Evolutionary conservation across 2,113 vertebrate genomes (phyloP).

Genomic region (Leptobrachium ailaonicum): DNA sequence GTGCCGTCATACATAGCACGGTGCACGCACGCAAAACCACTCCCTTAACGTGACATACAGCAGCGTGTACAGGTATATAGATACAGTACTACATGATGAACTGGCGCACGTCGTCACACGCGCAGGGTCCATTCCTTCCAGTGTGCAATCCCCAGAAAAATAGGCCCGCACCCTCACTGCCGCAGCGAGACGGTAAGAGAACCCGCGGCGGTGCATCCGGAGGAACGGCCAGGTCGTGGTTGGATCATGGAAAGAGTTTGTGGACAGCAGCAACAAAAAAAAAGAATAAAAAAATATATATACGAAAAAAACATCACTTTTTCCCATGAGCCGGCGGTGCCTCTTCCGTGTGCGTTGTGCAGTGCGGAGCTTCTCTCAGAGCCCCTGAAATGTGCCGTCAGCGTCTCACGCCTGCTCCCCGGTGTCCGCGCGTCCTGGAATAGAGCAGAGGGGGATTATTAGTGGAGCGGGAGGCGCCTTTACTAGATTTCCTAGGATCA

Average conservation of each 20-base stretch:
- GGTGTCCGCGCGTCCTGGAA: not conserved
- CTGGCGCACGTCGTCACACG: not conserved
- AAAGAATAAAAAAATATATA: not conserved
- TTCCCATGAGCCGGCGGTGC: not conserved
- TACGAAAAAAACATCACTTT: not conserved
- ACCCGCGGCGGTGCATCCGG: not conserved
- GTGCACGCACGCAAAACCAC: not conserved
- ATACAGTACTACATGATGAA: not conserved
- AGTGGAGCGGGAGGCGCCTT: no score
- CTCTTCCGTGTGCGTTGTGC: constrained; percentile 14
- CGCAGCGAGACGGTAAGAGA: not conserved
- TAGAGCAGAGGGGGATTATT: not conserved
- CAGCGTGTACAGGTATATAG: not conserved
- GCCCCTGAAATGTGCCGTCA: not conserved
- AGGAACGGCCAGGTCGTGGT: not conserved
- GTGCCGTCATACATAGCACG: no score
- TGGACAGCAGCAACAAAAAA: constrained; percentile 19
- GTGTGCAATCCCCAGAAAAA: not conserved
- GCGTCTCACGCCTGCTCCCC: constrained; percentile 7
- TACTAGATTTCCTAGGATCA: no score
- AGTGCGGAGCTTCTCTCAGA: constrained; percentile 9
- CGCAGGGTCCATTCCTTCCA: not conserved
- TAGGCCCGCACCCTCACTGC: not conserved
- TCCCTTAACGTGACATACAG: not conserved
- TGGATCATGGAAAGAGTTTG: constrained; percentile 1